Evolutionary conservation across 2,113 vertebrate genomes (phyloP).

Genomic region (Centrocercus urophasianus): DNA sequence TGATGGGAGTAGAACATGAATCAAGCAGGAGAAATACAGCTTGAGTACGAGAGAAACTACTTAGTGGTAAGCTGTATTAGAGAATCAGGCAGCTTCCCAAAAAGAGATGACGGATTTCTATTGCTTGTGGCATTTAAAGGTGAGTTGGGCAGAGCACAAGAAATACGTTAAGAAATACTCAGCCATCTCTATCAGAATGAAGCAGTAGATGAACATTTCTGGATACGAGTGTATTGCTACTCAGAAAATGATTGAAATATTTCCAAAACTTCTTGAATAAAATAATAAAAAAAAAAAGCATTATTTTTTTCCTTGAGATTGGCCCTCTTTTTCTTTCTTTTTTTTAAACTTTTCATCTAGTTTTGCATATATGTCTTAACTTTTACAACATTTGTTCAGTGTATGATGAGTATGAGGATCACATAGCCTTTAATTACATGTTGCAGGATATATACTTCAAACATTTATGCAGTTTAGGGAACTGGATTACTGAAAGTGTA

Average conservation of each 20-base stretch:
- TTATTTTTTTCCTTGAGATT: neutral
- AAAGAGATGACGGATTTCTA: conserved; percentile 54
- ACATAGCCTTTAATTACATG: neutral
- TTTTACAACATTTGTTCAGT: neutral
- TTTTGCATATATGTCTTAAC: neutral
- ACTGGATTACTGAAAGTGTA: neutral
- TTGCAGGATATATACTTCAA: neutral
- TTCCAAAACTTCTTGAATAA: conserved; percentile 6
- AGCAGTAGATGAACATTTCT: neutral
- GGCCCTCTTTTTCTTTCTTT: neutral
- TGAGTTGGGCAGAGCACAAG: conserved; percentile 1
- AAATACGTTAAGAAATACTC: conserved; percentile 8
- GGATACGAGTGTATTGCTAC: neutral
- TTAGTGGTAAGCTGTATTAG: conserved; percentile 67
- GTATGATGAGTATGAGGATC: neutral
- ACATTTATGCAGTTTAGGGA: neutral
- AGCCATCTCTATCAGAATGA: neutral
- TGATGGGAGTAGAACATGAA: conserved; percentile 50
- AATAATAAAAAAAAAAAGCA: neutral
- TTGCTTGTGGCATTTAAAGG: conserved; percentile 59
- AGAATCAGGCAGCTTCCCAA: conserved; percentile 74
- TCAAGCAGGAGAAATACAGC: conserved; percentile 63
- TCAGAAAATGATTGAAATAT: neutral
- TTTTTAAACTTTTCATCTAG: neutral
- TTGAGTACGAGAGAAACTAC: conserved; percentile 68